phyloP scores from a whole-genome alignment of 2,113 vertebrate genomes.

The Poecilia latipinna region DNA sequence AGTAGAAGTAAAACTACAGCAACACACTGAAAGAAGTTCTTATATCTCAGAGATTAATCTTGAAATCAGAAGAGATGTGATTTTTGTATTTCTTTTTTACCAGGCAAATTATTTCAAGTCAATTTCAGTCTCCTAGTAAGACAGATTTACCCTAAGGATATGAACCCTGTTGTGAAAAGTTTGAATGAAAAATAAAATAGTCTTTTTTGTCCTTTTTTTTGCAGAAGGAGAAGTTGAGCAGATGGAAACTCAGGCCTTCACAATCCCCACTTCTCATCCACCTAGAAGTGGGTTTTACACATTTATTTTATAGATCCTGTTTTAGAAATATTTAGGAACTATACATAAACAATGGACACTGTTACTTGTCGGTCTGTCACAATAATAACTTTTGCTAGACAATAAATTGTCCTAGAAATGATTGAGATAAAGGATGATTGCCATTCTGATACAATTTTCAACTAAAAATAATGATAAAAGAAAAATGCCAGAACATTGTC shows the following conservation, averaged over 20 bases:
- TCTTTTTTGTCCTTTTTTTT: slow-evolving; percentile 9
- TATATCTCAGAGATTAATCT: too few relatives aligned
- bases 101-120: background rate
- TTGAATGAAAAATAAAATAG: background rate
- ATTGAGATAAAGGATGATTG: too few relatives aligned
- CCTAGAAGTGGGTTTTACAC: slow-evolving; percentile 51
- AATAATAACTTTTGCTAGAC: too few relatives aligned
- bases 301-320: background rate
- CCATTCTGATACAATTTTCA: too few relatives aligned
- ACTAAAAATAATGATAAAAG: too few relatives aligned
- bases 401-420: too few relatives aligned
- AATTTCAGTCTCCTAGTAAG: background rate
- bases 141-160: background rate
- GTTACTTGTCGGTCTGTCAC: too few relatives aligned
- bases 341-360: too few relatives aligned
- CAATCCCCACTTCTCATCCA: slow-evolving; percentile 42
- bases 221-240: slow-evolving; percentile 52
- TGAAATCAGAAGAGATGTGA: background rate
- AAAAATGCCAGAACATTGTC: too few relatives aligned
- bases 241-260: slow-evolving; percentile 70
- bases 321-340: background rate
- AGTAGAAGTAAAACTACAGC: background rate
- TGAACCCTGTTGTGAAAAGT: background rate
- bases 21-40: background rate
- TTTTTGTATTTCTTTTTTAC: background rate